phyloP scores from a whole-genome alignment of 1,140 invertebrate genomes.

The Saccostrea glomerata region DNA sequence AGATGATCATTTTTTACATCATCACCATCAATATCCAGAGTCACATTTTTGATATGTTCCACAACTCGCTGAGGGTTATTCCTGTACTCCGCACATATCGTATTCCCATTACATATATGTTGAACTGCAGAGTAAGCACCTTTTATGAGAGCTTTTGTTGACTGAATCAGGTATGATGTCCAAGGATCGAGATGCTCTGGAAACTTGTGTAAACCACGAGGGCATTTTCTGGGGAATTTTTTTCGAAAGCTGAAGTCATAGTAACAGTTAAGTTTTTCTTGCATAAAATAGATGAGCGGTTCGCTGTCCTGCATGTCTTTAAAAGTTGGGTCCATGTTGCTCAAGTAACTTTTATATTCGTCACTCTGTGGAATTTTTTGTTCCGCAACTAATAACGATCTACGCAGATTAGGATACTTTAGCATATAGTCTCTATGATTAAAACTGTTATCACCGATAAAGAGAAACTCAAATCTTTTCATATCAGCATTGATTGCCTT shows the following conservation, averaged over 20 bases:
- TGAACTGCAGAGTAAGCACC: slow-evolving; percentile 33
- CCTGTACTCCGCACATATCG: slow-evolving; percentile 16
- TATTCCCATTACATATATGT: background rate
- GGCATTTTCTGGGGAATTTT: slow-evolving; percentile 11
- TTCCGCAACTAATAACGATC: slow-evolving; percentile 36
- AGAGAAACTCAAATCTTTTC: background rate
- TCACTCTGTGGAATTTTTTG: slow-evolving; percentile 26
- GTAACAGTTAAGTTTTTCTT: slow-evolving; percentile 44
- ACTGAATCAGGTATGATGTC: slow-evolving; percentile 39
- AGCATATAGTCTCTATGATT: slow-evolving; percentile 22
- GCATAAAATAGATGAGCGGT: slow-evolving; percentile 22
- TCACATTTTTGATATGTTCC: slow-evolving; percentile 17
- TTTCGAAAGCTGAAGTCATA: slow-evolving; percentile 46
- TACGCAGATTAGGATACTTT: background rate
- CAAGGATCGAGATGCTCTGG: slow-evolving; percentile 34
- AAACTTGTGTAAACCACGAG: background rate
- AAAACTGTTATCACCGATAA: slow-evolving; percentile 23
- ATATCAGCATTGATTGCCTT: background rate
- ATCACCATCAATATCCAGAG: background rate
- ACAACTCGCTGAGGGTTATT: background rate
- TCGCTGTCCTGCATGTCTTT: background rate
- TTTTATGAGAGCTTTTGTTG: slow-evolving; percentile 3
- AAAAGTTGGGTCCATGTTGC: background rate
- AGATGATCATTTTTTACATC: background rate
- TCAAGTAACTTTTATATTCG: slow-evolving; percentile 42